phyloP scores from a whole-genome alignment of 1,140 invertebrate genomes.

The Rhopalosiphum maidis region DNA sequence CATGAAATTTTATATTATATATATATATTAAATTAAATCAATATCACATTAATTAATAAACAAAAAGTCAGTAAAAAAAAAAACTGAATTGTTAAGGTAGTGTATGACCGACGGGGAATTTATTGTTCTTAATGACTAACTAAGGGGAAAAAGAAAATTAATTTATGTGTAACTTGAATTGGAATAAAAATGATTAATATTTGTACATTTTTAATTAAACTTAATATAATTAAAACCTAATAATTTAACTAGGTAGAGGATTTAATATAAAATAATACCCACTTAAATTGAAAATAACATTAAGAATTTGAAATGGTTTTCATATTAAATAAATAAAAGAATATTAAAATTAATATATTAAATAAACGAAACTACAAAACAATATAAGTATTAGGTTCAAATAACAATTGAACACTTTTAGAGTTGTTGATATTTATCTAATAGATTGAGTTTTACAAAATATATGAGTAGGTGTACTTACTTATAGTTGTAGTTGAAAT shows the following conservation, averaged over 20 bases:
- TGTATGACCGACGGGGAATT: background rate
- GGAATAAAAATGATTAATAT: background rate
- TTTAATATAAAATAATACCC: background rate
- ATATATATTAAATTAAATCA: background rate
- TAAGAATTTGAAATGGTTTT: background rate
- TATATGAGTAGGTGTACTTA: too few species aligned
- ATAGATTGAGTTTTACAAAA: background rate
- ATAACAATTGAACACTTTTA: background rate
- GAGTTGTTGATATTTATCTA: background rate
- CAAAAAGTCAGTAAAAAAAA: background rate
- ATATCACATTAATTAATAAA: background rate
- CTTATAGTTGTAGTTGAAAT: background rate
- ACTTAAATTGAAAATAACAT: background rate
- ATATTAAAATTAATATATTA: too few species aligned
- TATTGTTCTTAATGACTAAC: background rate
- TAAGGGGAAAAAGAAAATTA: background rate
- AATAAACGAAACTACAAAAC: background rate
- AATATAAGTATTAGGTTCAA: background rate
- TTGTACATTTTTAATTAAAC: background rate
- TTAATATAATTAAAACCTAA: too few species aligned
- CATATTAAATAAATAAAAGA: background rate
- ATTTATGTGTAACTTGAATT: background rate
- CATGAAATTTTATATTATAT: background rate
- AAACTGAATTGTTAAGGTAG: background rate
- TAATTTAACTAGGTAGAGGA: too few species aligned